Base-by-base conservation (phyloP, 2,113 vertebrate genomes). In the Okapia johnstoni region DNA sequence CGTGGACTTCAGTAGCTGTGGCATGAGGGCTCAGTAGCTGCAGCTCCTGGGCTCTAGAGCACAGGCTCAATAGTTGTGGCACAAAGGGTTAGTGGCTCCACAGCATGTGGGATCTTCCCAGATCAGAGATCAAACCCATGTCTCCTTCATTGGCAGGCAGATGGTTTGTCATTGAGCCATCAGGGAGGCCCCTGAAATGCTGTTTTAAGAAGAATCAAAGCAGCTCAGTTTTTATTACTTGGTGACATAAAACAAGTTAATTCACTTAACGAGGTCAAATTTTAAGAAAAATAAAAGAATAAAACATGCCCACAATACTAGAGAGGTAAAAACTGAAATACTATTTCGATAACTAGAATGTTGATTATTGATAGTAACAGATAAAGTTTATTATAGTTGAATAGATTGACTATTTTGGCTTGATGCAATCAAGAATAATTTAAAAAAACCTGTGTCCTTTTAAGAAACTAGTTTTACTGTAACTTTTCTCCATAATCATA, bases 221-320 rank as follows among this genome's bases (percentile, higher is more conserved):
- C 16, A 77, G 26, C 50, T 88, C 17, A 33, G 23, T 76, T 43
- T 11, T 43, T 87, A n/a, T 84, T 85, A 93, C 14, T 36, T 90
- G 55, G 57, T 66, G 87, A 76, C 50, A 70, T 94, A 43, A 94
- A 96, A 88, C 33, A 85, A 61, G 43, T 58, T 48, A 70, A 79
- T 73, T 33, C 23, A 83, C 26, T 76, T 94, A 90, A 63, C 8
- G 52, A 48, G 48, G 9, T 92, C 33, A 88, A 6, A 50, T 70
- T 86, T 95, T 88, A 93, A 93, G 36, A 94, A 87, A 86, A 61
- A 66, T n/a, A 86, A 91, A 96, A 94, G 54, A 81, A 94, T 61
- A 88, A 96, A 96, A 28, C 6, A 63, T 73, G 13, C 10, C 79
- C 81, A 1, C 83, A 93, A 48, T 80, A 54, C 26, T 83, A 88